phyloP scores from a whole-genome alignment of 2,797 vertebrate genomes.

The Melanogrammus aeglefinus region DNA sequence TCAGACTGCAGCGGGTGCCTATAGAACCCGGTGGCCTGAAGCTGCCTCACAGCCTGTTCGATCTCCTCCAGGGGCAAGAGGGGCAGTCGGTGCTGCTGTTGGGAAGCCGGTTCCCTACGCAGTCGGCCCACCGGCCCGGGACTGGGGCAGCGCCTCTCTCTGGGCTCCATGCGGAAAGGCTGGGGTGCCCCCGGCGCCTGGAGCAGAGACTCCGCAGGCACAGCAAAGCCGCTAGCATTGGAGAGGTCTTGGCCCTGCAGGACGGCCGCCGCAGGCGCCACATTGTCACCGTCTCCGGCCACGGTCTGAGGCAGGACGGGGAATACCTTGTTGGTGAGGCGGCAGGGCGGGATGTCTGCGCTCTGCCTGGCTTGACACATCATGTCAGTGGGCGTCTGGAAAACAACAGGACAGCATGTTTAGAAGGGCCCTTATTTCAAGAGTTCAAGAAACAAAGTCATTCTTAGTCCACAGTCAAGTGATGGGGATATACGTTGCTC shows the following conservation, averaged over 20 bases:
- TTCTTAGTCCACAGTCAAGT: neutral
- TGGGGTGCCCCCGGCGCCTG: slow-evolving; percentile 78
- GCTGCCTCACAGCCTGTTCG: slow-evolving; percentile 91
- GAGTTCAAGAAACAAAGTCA: neutral
- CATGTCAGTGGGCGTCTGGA: slow-evolving; percentile 76
- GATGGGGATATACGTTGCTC: neutral
- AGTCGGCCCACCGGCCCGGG: slow-evolving; percentile 77
- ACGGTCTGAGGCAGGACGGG: slow-evolving; percentile 79
- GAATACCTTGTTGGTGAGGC: slow-evolving; percentile 76
- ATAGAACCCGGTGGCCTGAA: slow-evolving; percentile 87
- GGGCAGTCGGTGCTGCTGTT: slow-evolving; percentile 80
- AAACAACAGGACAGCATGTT: slow-evolving; percentile 26
- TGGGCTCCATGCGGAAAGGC: slow-evolving; percentile 77
- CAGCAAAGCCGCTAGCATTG: slow-evolving; percentile 77
- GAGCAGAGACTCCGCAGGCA: slow-evolving; percentile 80
- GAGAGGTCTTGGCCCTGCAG: slow-evolving; percentile 91
- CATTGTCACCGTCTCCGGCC: slow-evolving; percentile 78
- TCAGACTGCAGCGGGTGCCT: slow-evolving; percentile 87
- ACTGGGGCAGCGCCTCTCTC: slow-evolving; percentile 75
- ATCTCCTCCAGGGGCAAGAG: slow-evolving; percentile 85
- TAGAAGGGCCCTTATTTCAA: neutral
- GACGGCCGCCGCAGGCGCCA: slow-evolving; percentile 78
- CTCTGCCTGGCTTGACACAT: slow-evolving; percentile 80
- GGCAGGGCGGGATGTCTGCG: slow-evolving; percentile 75
- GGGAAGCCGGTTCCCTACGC: slow-evolving; percentile 78